phyloP scores from a whole-genome alignment of 2,113 vertebrate genomes.

The Xenopus borealis region DNA sequence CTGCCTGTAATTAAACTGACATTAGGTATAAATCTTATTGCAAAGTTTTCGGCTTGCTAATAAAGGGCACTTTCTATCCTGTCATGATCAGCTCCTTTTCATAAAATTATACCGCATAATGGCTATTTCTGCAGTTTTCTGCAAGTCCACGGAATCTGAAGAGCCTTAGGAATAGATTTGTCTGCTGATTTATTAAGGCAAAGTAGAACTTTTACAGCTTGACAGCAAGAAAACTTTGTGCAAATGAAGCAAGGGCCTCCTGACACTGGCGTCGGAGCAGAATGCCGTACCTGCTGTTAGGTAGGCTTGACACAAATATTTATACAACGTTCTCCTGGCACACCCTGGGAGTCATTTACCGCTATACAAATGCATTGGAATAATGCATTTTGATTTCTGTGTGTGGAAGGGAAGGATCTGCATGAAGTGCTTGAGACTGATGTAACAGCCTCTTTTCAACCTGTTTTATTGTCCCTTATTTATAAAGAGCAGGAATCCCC shows the following conservation, averaged over 20 bases:
- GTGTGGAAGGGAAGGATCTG: neutral
- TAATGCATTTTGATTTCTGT: neutral
- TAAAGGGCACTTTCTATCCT: constrained; percentile 37
- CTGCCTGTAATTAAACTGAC: constrained; percentile 27
- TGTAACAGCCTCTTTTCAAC: neutral
- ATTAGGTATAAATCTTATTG: constrained; percentile 41
- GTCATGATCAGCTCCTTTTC: constrained; percentile 24
- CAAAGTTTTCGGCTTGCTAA: constrained; percentile 22
- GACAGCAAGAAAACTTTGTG: constrained; percentile 37
- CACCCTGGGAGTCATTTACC: neutral
- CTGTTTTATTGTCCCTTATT: too few species aligned
- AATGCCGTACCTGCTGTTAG: constrained; percentile 12
- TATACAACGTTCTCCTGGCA: constrained; percentile 15
- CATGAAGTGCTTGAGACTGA: neutral
- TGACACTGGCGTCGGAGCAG: constrained; percentile 1
- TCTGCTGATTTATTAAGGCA: constrained; percentile 36
- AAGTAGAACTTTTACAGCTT: constrained; percentile 29
- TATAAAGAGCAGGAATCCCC: too few species aligned
- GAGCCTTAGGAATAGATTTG: constrained; percentile 40
- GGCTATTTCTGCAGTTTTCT: constrained; percentile 35
- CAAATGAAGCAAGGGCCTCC: constrained; percentile 22
- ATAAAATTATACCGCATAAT: constrained; percentile 34
- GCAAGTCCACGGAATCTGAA: constrained; percentile 33
- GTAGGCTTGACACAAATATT: constrained; percentile 21
- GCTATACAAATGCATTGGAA: neutral